These are phyloP conservation scores for Catocala nupta DNA, from an alignment of 2,888 invertebrate species.

Conservation along the genomic window DNA sequence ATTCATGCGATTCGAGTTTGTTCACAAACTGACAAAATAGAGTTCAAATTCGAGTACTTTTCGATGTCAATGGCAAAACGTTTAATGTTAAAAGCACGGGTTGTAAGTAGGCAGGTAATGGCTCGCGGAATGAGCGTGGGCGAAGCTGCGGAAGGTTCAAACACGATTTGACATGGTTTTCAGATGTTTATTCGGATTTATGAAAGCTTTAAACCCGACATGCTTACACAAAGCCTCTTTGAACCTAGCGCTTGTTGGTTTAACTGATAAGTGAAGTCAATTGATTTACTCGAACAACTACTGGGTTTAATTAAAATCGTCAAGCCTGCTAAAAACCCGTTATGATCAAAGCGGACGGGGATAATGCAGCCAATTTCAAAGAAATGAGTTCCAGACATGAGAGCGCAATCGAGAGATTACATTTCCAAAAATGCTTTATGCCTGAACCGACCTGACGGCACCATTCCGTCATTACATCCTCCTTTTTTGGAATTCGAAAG, in stretches of 20 bases:
- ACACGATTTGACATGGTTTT: slow-evolving; percentile 63
- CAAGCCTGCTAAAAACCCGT: slow-evolving; percentile 32
- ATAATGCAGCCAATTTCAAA: slow-evolving; percentile 24
- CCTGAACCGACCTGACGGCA: slow-evolving; percentile 37
- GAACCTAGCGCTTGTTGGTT: slow-evolving; percentile 23
- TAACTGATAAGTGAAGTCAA: slow-evolving; percentile 34
- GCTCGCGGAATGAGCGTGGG: slow-evolving; percentile 67
- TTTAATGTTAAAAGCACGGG: slow-evolving; percentile 59
- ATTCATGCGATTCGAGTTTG: slow-evolving; percentile 21
- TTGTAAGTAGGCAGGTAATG: slow-evolving; percentile 66
- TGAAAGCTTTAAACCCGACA: slow-evolving; percentile 41
- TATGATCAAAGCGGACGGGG: slow-evolving; percentile 27
- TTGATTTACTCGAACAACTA: slow-evolving; percentile 35
- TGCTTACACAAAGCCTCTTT: slow-evolving; percentile 31
- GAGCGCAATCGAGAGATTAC: slow-evolving; percentile 41
- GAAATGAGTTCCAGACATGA: slow-evolving; percentile 28
- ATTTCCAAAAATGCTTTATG: slow-evolving; percentile 43
- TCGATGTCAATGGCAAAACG: slow-evolving; percentile 53
- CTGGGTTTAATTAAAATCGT: slow-evolving; percentile 31
- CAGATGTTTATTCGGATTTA: slow-evolving; percentile 57
- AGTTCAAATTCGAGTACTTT: slow-evolving; percentile 49
- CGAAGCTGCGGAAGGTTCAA: slow-evolving; percentile 63
- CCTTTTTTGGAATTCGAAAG: slow-evolving; percentile 66
- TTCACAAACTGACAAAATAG: slow-evolving; percentile 34
- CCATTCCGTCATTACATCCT: slow-evolving; percentile 56